Conservation (phyloP, 2,113 vertebrate species). For the Baryphthengus martii region DNA sequence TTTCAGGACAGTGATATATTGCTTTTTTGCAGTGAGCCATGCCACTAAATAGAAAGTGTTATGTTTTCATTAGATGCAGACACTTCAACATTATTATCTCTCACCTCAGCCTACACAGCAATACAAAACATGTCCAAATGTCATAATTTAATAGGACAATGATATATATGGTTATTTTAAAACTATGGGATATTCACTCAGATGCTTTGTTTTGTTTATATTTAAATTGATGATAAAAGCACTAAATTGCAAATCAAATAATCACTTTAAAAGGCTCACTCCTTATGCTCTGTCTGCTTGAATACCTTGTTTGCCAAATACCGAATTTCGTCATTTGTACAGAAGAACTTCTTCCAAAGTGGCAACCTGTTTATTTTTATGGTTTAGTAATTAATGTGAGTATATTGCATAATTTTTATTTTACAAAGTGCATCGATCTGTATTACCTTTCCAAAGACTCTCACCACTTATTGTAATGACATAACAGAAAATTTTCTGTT, state of each 20-base stretch:
- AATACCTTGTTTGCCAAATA: neutral
- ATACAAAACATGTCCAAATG: neutral
- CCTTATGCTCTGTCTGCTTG: neutral
- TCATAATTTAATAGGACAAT: neutral
- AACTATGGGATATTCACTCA: neutral
- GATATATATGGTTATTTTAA: neutral
- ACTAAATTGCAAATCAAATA: neutral
- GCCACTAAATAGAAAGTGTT: constrained; percentile 16
- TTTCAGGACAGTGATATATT: constrained; percentile 33
- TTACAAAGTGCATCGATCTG: neutral
- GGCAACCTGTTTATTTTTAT: neutral
- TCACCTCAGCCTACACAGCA: neutral
- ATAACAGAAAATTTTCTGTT: neutral
- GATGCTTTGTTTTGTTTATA: neutral
- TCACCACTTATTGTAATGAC: neutral
- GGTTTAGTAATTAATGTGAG: neutral
- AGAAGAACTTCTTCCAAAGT: neutral
- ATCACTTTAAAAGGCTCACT: neutral
- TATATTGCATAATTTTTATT: neutral
- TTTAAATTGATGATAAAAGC: neutral
- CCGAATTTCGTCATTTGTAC: neutral
- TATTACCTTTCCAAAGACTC: neutral
- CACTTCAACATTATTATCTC: neutral
- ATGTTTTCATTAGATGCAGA: constrained; percentile 53
- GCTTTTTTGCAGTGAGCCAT: neutral